A percentile compares a stretch with the other conserved stretches of the same genome.
phyloP scores from a whole-genome alignment of 1,140 invertebrate genomes.

The Caenorhabditis elegans region DNA sequence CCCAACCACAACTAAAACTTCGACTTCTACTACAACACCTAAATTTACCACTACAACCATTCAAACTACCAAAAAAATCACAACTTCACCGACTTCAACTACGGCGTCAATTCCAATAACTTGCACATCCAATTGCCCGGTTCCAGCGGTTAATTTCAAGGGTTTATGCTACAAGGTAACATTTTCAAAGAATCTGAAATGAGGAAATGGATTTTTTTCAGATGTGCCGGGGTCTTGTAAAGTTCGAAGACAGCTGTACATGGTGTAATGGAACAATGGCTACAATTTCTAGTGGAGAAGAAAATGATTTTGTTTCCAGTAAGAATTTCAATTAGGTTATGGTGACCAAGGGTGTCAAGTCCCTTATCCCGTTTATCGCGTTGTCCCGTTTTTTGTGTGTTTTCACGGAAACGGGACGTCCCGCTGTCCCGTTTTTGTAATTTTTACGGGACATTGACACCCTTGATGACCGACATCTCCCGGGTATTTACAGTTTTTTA shows the following conservation, averaged over 20 bases:
- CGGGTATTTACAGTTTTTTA: too few relatives aligned
- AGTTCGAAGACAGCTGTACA: not conserved
- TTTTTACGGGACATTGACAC: too few relatives aligned
- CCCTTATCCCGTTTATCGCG: too few relatives aligned
- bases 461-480: too few relatives aligned
- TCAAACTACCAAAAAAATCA: not conserved
- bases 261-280: not conserved
- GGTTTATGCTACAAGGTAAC: not conserved
- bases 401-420: too few relatives aligned
- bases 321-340: too few relatives aligned
- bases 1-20: not conserved
- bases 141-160: not conserved
- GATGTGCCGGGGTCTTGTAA: not conserved
- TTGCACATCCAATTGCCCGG: not conserved
- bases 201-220: not conserved
- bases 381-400: too few relatives aligned
- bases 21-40: not conserved
- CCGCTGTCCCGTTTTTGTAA: too few relatives aligned
- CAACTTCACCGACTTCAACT: not conserved
- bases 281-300: not conserved
- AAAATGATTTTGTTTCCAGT: not conserved
- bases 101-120: not conserved
- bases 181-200: not conserved
- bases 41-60: not conserved
- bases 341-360: too few relatives aligned